phyloP scores from a whole-genome alignment of 2,113 vertebrate genomes.

The Nycticorax nycticorax region DNA sequence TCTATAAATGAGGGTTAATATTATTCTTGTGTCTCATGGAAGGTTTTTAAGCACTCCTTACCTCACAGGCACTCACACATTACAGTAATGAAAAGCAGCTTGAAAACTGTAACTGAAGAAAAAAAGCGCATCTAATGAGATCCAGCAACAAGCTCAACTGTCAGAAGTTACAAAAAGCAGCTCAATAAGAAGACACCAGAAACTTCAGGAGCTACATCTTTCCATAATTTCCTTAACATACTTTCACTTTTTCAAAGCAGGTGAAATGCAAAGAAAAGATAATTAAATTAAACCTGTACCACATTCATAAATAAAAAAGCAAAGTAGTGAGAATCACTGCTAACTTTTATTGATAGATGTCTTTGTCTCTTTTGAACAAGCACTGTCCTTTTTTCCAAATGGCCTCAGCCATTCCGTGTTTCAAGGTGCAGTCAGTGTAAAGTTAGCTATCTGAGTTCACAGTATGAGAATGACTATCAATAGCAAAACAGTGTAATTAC shows the following conservation, averaged over 20 bases:
- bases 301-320: neutral
- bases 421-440: neutral
- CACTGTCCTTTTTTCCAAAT: neutral
- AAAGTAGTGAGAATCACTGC: neutral
- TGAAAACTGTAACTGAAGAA: neutral
- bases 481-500: neutral
- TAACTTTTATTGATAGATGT: neutral
- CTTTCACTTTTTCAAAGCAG: neutral
- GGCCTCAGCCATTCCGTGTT: neutral
- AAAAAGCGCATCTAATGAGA: neutral
- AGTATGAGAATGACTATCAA: neutral
- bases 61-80: neutral
- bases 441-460: neutral
- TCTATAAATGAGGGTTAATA: neutral
- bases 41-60: neutral
- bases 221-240: neutral
- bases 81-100: neutral
- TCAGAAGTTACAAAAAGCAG: neutral
- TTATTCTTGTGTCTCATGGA: neutral
- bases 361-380: neutral
- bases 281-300: neutral
- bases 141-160: neutral
- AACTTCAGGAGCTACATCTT: neutral
- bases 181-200: neutral
- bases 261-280: neutral